phyloP scores from a whole-genome alignment of 2,113 vertebrate species.

The Aptenodytes forsteri region DNA sequence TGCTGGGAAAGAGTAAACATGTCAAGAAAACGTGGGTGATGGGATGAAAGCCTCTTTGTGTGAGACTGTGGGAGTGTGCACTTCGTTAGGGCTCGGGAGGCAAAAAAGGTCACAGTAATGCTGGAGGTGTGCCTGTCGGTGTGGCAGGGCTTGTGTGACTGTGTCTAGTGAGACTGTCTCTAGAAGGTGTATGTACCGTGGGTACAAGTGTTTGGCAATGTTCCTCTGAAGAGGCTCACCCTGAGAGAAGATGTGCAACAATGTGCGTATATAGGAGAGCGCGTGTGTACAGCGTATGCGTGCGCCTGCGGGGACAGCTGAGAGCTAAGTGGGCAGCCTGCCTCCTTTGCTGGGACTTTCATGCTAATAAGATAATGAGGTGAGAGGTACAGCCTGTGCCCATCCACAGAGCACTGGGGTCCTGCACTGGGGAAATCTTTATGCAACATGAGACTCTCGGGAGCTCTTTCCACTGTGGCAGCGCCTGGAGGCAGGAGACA shows the following conservation, averaged over 20 bases:
- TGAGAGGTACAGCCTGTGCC: not conserved
- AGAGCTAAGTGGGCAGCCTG: not conserved
- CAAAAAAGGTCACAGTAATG: not conserved
- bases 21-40: not conserved
- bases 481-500: not conserved
- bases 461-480: not conserved
- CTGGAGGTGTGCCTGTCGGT: not conserved
- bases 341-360: not conserved
- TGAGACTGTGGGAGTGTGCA: not conserved
- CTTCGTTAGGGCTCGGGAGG: not conserved
- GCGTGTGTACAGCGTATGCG: not conserved
- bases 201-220: not conserved
- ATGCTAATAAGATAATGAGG: not conserved
- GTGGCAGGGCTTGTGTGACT: not conserved
- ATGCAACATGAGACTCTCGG: fast-evolving
- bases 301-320: not conserved
- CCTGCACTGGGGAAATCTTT: not conserved
- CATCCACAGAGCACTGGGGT: not conserved
- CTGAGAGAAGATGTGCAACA: not conserved
- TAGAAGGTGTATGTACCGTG: not conserved
- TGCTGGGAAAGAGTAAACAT: not conserved
- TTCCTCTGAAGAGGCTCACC: not conserved
- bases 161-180: not conserved
- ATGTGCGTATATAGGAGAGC: too few relatives aligned
- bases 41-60: not conserved